Conservation (phyloP, 2,113 vertebrate species). For the Planiliza haematocheilus region DNA sequence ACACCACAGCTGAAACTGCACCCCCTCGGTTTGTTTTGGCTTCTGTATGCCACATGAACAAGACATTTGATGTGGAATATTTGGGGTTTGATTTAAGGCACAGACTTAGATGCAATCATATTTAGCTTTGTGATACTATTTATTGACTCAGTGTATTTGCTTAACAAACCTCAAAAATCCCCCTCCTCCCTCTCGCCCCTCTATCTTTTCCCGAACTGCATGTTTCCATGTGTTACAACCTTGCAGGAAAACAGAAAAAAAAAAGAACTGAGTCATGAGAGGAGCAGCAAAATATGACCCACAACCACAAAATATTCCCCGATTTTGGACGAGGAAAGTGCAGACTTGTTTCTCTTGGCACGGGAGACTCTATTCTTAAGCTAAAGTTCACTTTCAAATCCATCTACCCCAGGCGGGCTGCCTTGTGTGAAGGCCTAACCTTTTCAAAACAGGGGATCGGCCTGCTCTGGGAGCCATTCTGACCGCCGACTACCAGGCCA, state of each 20-base stretch:
- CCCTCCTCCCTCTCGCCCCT: background rate
- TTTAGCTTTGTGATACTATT: slow-evolving; percentile 65
- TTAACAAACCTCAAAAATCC: slow-evolving; percentile 62
- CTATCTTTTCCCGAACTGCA: slow-evolving; percentile 52
- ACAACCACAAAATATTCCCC: slow-evolving; percentile 70
- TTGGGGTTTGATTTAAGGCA: slow-evolving; percentile 59
- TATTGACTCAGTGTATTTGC: slow-evolving; percentile 64
- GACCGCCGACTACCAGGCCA: slow-evolving; percentile 54
- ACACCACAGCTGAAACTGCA: slow-evolving; percentile 63
- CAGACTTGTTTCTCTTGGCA: slow-evolving; percentile 78
- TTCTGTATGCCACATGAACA: slow-evolving; percentile 1
- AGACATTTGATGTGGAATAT: slow-evolving; percentile 52
- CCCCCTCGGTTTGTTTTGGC: slow-evolving; percentile 27
- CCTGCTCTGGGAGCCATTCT: slow-evolving; percentile 37
- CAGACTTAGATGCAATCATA: slow-evolving; percentile 52
- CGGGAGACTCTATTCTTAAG: slow-evolving; percentile 65
- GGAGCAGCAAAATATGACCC: slow-evolving; percentile 69
- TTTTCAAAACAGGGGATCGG: slow-evolving; percentile 62
- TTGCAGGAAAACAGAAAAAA: slow-evolving; percentile 67
- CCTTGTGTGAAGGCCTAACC: slow-evolving; percentile 62
- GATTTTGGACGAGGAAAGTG: slow-evolving; percentile 61
- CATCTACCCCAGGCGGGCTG: slow-evolving; percentile 32
- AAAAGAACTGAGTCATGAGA: slow-evolving; percentile 73
- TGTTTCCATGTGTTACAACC: slow-evolving; percentile 68
- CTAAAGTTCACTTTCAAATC: slow-evolving; percentile 68